phyloP scores from a whole-genome alignment of 2,113 vertebrate species.

The Sinosuthora webbiana region DNA sequence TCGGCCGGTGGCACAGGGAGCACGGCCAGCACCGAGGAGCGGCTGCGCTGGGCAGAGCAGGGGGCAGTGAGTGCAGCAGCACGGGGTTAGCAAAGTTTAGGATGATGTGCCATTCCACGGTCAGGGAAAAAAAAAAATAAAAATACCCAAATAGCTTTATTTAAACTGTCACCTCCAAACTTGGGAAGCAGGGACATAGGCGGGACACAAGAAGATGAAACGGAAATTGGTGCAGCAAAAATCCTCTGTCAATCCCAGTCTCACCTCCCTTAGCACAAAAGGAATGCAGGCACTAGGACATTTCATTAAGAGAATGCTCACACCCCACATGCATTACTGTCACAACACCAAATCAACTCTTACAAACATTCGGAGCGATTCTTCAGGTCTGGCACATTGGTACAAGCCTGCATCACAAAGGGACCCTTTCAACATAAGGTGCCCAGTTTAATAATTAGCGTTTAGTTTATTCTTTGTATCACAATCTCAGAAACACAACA shows the following conservation, averaged over 20 bases:
- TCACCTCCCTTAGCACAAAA: neutral
- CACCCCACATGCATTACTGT: accelerated
- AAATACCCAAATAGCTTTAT: neutral
- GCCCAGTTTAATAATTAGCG: neutral
- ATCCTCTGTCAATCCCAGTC: neutral
- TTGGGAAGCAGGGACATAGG: neutral
- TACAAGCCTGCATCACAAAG: neutral
- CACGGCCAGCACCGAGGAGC: accelerated
- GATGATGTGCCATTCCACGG: accelerated
- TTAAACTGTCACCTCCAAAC: neutral
- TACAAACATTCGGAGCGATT: accelerated
- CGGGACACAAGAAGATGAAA: neutral
- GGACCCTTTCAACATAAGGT: neutral
- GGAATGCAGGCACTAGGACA: accelerated
- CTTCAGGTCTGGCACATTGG: neutral
- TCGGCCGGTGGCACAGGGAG: accelerated
- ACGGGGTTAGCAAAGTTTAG: neutral
- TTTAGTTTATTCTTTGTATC: neutral
- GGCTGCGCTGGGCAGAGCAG: neutral
- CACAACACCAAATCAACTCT: neutral
- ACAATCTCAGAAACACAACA: neutral
- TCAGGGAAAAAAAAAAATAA: accelerated
- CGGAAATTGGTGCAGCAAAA: accelerated
- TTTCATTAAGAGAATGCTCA: neutral
- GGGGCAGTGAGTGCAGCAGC: accelerated